phyloP scores from a whole-genome alignment of 2,113 vertebrate genomes.

The Plecotus auritus region DNA sequence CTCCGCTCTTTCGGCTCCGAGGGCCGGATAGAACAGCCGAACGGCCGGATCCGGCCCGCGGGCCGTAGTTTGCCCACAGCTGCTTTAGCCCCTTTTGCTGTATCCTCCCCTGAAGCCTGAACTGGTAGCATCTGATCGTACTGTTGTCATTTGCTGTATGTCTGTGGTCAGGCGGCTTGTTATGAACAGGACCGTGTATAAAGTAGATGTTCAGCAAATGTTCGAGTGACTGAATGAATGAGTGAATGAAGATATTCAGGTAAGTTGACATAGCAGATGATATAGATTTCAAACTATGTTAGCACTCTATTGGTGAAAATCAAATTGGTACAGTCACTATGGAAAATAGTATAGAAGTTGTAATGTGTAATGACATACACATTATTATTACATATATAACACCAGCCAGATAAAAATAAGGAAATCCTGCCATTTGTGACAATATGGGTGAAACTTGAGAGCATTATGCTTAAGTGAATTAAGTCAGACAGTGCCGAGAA shows the following conservation, averaged over 20 bases:
- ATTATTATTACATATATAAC: too few relatives aligned
- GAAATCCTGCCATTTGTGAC: background rate
- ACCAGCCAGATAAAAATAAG: background rate
- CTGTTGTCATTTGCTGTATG: too few relatives aligned
- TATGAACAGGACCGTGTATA: accelerated
- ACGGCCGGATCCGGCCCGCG: too few relatives aligned
- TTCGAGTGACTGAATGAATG: background rate
- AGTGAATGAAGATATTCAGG: accelerated
- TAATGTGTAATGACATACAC: too few relatives aligned
- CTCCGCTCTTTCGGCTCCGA: too few relatives aligned
- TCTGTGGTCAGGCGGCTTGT: background rate
- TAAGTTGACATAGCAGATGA: accelerated
- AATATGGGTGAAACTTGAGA: background rate
- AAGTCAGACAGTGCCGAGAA: too few relatives aligned
- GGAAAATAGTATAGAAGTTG: too few relatives aligned
- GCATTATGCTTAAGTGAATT: too few relatives aligned
- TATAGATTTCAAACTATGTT: background rate
- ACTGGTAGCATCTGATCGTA: accelerated
- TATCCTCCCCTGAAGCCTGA: background rate
- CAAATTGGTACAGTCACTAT: too few relatives aligned
- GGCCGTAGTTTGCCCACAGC: too few relatives aligned
- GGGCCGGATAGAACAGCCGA: too few relatives aligned
- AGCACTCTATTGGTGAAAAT: too few relatives aligned
- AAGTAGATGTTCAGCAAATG: background rate
- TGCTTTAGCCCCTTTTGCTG: accelerated